Conservation (phyloP, 2,888 invertebrate species). For the Lissocephala sabroskyi region DNA sequence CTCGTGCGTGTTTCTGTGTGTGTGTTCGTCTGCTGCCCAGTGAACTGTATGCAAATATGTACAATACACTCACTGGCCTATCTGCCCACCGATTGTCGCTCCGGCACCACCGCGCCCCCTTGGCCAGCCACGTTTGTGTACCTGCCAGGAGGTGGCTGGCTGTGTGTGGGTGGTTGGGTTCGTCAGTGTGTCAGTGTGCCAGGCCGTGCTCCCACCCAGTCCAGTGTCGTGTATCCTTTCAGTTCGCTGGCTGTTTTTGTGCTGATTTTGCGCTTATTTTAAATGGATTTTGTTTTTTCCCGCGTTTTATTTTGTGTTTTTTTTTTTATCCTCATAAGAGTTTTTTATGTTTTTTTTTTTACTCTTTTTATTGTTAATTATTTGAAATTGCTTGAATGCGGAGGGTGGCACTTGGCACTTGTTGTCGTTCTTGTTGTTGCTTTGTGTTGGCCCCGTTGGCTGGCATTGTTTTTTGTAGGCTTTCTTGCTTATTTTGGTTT, state of each 20-base stretch:
- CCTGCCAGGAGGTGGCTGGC: conserved; percentile 3
- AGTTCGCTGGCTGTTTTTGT: conserved; percentile 43
- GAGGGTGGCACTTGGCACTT: too few relatives aligned
- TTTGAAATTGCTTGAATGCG: conserved; percentile 31
- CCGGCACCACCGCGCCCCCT: neutral
- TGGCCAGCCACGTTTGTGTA: conserved; percentile 15
- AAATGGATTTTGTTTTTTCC: conserved; percentile 36
- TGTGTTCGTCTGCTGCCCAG: conserved; percentile 28
- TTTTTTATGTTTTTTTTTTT: neutral
- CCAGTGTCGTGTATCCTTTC: conserved; percentile 33
- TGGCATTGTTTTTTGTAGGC: conserved; percentile 7
- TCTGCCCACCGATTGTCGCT: conserved; percentile 9
- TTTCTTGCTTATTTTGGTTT: neutral
- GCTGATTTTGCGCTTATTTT: conserved; percentile 54
- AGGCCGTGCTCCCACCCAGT: neutral
- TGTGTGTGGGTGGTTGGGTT: too few relatives aligned
- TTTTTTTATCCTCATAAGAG: conserved; percentile 18
- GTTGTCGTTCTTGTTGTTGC: too few relatives aligned
- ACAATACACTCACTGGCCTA: conserved; percentile 31
- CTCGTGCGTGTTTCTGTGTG: neutral
- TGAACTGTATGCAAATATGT: conserved; percentile 59
- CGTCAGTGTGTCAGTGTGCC: conserved; percentile 45
- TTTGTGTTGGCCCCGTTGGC: neutral
- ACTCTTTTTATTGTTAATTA: conserved; percentile 29
- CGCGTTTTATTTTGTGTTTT: conserved; percentile 12